Evolutionary conservation across 1,140 invertebrate genomes (phyloP), one percentile per base, ranked within the genome.

Genomic region (Hylaeus volcanicus): DNA sequence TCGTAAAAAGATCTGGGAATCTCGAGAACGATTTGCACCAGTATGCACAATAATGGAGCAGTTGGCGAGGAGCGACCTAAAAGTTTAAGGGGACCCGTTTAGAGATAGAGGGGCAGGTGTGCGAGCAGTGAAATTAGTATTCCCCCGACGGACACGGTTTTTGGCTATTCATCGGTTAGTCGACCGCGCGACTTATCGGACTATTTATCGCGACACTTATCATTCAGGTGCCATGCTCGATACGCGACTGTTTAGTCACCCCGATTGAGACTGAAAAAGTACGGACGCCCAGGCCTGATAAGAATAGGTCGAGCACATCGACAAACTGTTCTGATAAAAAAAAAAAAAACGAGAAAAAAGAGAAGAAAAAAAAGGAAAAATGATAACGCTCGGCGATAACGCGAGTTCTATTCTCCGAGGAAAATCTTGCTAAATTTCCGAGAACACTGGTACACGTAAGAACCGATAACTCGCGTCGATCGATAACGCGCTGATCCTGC

Each of bases 201-300:
- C 15, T 15, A 43, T 74, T 83, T 80, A 83, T 83, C 81, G 53
- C 11, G 48, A 41, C 53, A 15, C 65, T 83, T 83, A 83, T 83
- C 81, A 39, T 80, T 80, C 81, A 74, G 77, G 81, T 83, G 81
- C 66, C 48, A 64, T 6, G 43, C 39, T 48, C 51, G 81, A 69
- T 74, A 80, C 37, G 48, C 12, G 53, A 4, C 14, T 80, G 77
- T 83, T 83, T 83, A 83, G 81, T 80, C 81, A 83, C 58, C 51
- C 4, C 15, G 77, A 80, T 69, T 60, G 37, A 78, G 48, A 55
- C 51, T 12, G 26, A 69, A 60, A 61, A 56, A 58, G 55, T 8
- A 79, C 53, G 53, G 56, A 79, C 41, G 14, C 51, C n/a, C 12
- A 51, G 4, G 26, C n/a, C 26, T n/a, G 75, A 82, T 82, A 82